These are phyloP conservation scores for Paramuricea clavata DNA, from an alignment of 92 coral and sea anemone species.

Conservation along the genomic window DNA sequence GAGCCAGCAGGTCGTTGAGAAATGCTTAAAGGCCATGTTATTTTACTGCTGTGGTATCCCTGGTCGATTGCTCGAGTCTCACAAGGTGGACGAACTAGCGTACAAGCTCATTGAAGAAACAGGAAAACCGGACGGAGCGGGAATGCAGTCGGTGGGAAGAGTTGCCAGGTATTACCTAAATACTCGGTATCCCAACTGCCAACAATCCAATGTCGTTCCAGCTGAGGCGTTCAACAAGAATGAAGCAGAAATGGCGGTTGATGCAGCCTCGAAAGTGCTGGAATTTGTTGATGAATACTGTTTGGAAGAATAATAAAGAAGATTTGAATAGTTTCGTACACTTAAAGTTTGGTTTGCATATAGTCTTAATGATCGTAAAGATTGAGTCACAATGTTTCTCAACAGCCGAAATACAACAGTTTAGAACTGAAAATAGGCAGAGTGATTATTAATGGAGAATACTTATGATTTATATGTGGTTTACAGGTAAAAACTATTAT, in stretches of 20 bases:
- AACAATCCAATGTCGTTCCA: neutral
- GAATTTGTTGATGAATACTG: neutral
- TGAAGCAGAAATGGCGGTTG: neutral
- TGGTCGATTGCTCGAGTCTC: neutral
- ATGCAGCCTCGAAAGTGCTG: constrained; percentile 12
- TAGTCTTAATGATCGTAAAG: too few species aligned
- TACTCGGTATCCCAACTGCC: constrained; percentile 13
- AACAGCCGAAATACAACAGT: too few species aligned
- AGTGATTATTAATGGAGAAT: too few species aligned
- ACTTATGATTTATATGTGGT: too few species aligned
- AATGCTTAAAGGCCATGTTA: constrained; percentile 23
- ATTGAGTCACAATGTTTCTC: too few species aligned
- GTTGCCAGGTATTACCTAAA: neutral
- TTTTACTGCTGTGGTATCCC: constrained; percentile 16
- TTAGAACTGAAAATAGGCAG: too few species aligned
- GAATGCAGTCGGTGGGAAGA: neutral
- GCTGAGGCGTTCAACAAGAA: neutral
- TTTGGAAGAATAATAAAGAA: neutral
- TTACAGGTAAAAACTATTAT: too few species aligned
- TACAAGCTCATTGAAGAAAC: neutral
- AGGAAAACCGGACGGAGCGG: neutral
- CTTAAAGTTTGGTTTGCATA: too few species aligned
- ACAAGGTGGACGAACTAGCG: neutral
- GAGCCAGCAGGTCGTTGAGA: constrained; percentile 44
- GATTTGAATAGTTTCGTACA: too few species aligned